A percentile compares a stretch with the other conserved stretches of the same genome.
Evolutionary conservation across 1,140 invertebrate species (phyloP).

Genomic region (Papilio machaon): DNA sequence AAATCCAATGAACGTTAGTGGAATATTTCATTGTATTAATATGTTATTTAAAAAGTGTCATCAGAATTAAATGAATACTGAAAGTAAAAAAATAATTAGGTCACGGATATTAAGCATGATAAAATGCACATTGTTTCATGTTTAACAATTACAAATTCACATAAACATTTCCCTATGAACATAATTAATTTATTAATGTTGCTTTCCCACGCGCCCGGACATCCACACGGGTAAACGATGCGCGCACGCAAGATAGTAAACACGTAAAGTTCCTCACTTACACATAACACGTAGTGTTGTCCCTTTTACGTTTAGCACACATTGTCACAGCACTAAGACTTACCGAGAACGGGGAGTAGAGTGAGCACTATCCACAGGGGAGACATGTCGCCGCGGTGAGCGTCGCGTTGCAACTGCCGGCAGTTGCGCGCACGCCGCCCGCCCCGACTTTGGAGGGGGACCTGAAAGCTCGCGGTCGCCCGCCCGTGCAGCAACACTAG

Average conservation of each 20-base stretch:
- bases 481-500: slow-evolving; percentile 50
- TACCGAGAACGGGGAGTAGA: slow-evolving; percentile 77
- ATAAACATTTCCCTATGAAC: slow-evolving; percentile 48
- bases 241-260: slow-evolving; percentile 46
- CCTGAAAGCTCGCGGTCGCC: slow-evolving; percentile 67
- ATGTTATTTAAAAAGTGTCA: not conserved
- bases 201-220: slow-evolving; percentile 63
- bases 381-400: slow-evolving; percentile 75
- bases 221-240: slow-evolving; percentile 50
- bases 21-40: not conserved
- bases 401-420: slow-evolving; percentile 67
- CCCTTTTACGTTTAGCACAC: slow-evolving; percentile 39
- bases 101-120: slow-evolving; percentile 8
- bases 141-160: slow-evolving; percentile 5
- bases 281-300: slow-evolving; percentile 48
- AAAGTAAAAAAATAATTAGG: not conserved
- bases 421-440: slow-evolving; percentile 60
- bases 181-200: slow-evolving; percentile 39
- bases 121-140: slow-evolving; percentile 32
- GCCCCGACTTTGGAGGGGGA: slow-evolving; percentile 52
- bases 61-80: not conserved
- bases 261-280: slow-evolving; percentile 34
- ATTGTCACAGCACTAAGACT: slow-evolving; percentile 54
- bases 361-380: slow-evolving; percentile 74
- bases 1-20: not conserved